Evolutionary conservation across 2,113 vertebrate genomes (phyloP).

Genomic region (Chaetops frenatus): DNA sequence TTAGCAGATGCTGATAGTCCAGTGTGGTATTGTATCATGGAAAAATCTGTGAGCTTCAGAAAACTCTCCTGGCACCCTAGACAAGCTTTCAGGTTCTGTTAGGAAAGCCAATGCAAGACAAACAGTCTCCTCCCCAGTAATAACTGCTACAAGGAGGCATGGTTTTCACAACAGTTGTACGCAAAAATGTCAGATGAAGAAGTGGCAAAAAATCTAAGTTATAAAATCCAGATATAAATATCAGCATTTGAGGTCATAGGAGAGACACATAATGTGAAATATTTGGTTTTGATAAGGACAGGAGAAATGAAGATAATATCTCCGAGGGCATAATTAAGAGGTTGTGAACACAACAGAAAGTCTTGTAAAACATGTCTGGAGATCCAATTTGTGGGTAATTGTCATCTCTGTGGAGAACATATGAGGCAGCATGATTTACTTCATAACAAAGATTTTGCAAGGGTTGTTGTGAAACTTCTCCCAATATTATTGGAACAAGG

Average conservation of each 20-base stretch:
- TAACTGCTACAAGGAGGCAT: not conserved
- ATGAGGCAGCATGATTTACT: not conserved
- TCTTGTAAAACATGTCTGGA: slow-evolving; percentile 3
- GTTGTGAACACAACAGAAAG: not conserved
- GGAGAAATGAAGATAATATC: not conserved
- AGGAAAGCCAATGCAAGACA: not conserved
- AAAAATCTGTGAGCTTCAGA: not conserved
- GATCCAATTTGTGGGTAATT: slow-evolving; percentile 28
- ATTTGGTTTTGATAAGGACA: not conserved
- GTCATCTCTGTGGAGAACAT: not conserved
- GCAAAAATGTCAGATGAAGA: not conserved
- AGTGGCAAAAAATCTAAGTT: not conserved
- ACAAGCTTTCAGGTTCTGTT: not conserved
- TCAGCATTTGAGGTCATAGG: not conserved
- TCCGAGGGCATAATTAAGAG: slow-evolving; percentile 41
- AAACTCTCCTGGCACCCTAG: not conserved
- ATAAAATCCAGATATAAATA: not conserved
- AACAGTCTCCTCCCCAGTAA: not conserved
- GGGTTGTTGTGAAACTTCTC: not conserved
- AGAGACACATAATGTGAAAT: not conserved
- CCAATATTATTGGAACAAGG: not conserved
- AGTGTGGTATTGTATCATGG: not conserved
- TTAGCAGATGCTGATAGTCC: not conserved
- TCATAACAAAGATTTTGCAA: not conserved
- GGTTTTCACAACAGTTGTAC: not conserved